Percentiles rank a stretch among this genome's conserved stretches.
phyloP scores from a whole-genome alignment of 2,797 vertebrate genomes.

The Peromyscus nudipes region DNA sequence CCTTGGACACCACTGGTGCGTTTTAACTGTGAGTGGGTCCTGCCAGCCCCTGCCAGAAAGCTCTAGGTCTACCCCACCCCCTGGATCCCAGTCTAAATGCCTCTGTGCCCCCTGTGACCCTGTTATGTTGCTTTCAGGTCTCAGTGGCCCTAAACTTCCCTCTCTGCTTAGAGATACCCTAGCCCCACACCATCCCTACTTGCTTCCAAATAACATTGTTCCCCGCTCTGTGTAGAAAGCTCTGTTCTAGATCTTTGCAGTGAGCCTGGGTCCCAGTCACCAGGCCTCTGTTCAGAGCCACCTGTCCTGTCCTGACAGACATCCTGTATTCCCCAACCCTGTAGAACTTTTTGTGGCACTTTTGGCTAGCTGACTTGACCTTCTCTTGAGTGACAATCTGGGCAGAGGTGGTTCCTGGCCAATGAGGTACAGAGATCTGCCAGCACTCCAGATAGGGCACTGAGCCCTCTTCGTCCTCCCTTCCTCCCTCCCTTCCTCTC shows the following conservation, averaged over 20 bases:
- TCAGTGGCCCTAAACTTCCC: too few species aligned
- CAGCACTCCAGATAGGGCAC: not conserved
- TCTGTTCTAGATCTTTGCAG: not conserved
- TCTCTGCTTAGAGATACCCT: not conserved
- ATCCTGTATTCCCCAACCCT: not conserved
- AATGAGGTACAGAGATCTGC: not conserved
- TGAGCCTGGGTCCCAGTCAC: not conserved
- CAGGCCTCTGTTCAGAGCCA: not conserved
- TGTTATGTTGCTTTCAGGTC: not conserved
- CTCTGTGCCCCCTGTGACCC: not conserved
- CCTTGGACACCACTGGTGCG: not conserved
- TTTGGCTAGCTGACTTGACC: not conserved
- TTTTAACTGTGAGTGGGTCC: conserved; percentile 33
- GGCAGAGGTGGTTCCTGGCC: not conserved
- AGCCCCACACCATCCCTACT: not conserved
- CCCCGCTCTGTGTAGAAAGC: not conserved
- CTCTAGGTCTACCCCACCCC: not conserved
- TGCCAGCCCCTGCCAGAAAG: conserved; percentile 19
- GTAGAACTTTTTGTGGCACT: not conserved
- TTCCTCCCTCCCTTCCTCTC: not conserved
- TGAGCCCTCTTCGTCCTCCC: too few species aligned
- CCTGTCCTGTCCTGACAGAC: not conserved
- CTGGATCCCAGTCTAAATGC: not conserved
- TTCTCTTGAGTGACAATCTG: not conserved
- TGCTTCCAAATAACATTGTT: not conserved